Conservation (phyloP, 2,888 invertebrate genomes). For the Eulithis testata region DNA sequence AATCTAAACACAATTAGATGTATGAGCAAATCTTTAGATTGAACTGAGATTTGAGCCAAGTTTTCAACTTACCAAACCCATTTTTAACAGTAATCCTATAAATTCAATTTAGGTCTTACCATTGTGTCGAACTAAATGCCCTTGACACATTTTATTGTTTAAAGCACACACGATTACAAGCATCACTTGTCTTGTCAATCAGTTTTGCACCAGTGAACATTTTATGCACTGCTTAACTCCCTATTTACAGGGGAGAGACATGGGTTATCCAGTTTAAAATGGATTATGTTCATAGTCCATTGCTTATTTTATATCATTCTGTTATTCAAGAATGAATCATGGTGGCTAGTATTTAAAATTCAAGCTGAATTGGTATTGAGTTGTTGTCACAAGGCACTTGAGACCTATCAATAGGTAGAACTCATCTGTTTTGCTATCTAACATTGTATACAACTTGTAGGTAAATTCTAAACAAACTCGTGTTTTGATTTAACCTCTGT, state of each 20-base stretch:
- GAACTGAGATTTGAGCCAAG: conserved; percentile 3
- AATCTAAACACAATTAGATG: background rate
- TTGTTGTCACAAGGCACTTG: too few species aligned
- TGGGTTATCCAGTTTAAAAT: conserved; percentile 9
- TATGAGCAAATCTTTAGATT: background rate
- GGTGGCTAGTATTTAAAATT: too few species aligned
- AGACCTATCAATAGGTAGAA: too few species aligned
- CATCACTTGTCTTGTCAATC: conserved; percentile 30
- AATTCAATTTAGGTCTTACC: conserved; percentile 16
- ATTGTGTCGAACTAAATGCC: conserved; percentile 21
- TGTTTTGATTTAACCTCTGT: too few species aligned
- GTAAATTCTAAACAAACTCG: too few species aligned
- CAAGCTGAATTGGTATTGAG: too few species aligned
- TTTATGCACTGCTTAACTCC: conserved; percentile 34
- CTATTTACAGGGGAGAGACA: conserved; percentile 12
- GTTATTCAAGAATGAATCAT: too few species aligned
- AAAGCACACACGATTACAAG: conserved; percentile 24
- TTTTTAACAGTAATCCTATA: conserved; percentile 13
- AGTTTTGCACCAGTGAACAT: conserved; percentile 33
- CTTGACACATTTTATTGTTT: conserved; percentile 26
- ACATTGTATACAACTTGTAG: too few species aligned
- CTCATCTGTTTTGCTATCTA: too few species aligned
- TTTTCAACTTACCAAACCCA: conserved; percentile 6
- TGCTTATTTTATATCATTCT: background rate
- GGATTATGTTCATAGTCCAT: conserved; percentile 20